Percentiles rank a stretch among this genome's conserved stretches.
Evolutionary conservation across 92 coral and sea anemone genomes (phyloP).

Genomic region (Zoanthus gigantus): DNA sequence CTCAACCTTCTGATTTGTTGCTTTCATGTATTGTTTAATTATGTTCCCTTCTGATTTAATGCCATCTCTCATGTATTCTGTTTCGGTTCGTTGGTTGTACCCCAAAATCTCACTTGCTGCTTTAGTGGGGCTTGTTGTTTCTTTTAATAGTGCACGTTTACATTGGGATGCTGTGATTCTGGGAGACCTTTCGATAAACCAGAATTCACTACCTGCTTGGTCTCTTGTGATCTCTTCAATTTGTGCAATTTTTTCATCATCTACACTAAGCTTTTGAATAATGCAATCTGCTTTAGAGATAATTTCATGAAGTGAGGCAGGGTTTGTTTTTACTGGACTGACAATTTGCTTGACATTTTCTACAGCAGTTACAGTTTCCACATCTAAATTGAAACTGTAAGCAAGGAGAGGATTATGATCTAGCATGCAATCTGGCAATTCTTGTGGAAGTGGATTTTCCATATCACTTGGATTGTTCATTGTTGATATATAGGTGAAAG

Average conservation of each 20-base stretch:
- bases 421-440: no score
- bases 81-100: constrained; percentile 41
- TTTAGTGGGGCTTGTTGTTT: constrained; percentile 63
- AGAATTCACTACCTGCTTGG: constrained; percentile 32
- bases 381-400: not conserved
- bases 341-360: no score
- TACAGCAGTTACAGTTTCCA: not conserved
- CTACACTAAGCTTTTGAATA: constrained; percentile 16
- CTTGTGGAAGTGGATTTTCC: no score
- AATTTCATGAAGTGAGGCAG: not conserved
- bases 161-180: constrained; percentile 57
- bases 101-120: constrained; percentile 60
- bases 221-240: constrained; percentile 56
- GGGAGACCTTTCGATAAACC: constrained; percentile 45
- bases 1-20: constrained; percentile 48
- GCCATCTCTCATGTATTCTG: constrained; percentile 64
- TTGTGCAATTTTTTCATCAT: constrained; percentile 33
- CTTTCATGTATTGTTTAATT: constrained; percentile 50
- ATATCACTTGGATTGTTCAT: no score
- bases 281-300: constrained; percentile 5
- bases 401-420: not conserved
- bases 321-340: no score
- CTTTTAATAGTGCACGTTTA: constrained; percentile 44
- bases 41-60: constrained; percentile 52
- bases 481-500: no score